Evolutionary conservation across 1,140 invertebrate genomes (phyloP), one percentile per base, ranked within the genome.

Genomic region (Drosophila bocqueti): DNA sequence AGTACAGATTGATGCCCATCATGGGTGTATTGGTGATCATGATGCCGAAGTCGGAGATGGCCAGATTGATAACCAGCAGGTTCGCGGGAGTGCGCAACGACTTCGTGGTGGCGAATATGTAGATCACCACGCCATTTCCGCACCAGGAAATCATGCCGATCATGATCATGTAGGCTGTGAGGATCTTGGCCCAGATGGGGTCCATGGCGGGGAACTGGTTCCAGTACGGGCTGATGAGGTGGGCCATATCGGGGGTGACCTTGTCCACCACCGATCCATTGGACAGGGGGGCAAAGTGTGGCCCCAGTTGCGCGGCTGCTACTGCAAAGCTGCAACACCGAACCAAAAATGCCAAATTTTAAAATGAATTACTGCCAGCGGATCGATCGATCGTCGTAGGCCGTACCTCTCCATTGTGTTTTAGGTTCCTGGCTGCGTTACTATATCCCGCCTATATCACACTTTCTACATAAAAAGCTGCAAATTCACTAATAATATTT

Each of bases 1-100:
- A 95, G 87, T 97, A 97, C 93, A 97, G 97, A 93, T 97, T 98
- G 69, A 97, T 95, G 38, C 97, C 95, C 96, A 98, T 97, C 65
- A 96, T 94, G 29, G 97, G 96, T 73, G 96, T 95, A 96, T 97
- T 97, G 62, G 93, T 93, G 63, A 96, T 94, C 97, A 98, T 98
- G 96, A 98, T 98, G 42, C 96, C 93, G 84, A 98, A 97, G 91
- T 98, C 91, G 29, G 94, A 94, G 61, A 95, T 93, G 9, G 95
- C 95, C 64, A 95, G 81, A 92, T 95, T 95, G 29, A 95, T 93
- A 24, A 95, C 94, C 72, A 95, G 83, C 18, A 95, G 85, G 86
- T 95, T 95, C 58, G 95, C 94, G 61, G 95, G 95, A 26, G 94
- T 94, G 47, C 94, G 92, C 34, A 95, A 93, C 42, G 91, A 92